A percentile compares a stretch with the other conserved stretches of the same genome.
Evolutionary conservation across 2,888 invertebrate genomes (phyloP).

Genomic region (Calephelis perditalis): DNA sequence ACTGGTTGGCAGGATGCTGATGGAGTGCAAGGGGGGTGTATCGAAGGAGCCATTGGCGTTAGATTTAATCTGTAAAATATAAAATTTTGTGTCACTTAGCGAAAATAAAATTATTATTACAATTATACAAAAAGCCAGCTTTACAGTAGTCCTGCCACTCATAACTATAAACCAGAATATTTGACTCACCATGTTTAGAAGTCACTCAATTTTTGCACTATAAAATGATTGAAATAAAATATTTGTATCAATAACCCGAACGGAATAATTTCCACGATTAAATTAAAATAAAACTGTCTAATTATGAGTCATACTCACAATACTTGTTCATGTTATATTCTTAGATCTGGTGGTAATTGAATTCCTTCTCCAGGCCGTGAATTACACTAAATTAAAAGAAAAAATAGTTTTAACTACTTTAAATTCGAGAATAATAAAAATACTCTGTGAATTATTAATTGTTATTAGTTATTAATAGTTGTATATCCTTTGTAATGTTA

Average conservation of each 20-base stretch:
- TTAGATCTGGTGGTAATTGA: conserved; percentile 39
- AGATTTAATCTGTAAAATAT: conserved; percentile 41
- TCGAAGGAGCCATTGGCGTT: conserved; percentile 48
- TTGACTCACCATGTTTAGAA: conserved; percentile 31
- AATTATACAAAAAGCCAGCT: conserved; percentile 41
- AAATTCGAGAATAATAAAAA: too few relatives aligned
- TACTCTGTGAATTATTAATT: too few relatives aligned
- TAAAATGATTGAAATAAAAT: not conserved
- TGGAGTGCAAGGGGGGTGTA: conserved; percentile 64
- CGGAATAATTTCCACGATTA: conserved; percentile 6
- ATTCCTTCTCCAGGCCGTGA: conserved; percentile 48
- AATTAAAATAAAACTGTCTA: conserved; percentile 16
- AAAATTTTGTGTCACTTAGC: not conserved
- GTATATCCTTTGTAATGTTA: too few relatives aligned
- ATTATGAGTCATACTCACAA: conserved; percentile 50
- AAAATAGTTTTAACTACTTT: conserved; percentile 28
- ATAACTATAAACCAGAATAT: conserved; percentile 18
- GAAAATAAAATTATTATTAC: too few relatives aligned
- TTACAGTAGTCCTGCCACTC: conserved; percentile 34
- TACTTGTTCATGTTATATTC: conserved; percentile 53
- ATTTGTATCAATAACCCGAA: not conserved
- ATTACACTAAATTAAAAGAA: conserved; percentile 59
- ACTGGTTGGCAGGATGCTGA: conserved; percentile 54
- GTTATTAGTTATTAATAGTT: too few relatives aligned
- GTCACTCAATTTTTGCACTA: conserved; percentile 13